phyloP scores from a whole-genome alignment of 2,113 vertebrate species.

The Coregonus clupeaformis region DNA sequence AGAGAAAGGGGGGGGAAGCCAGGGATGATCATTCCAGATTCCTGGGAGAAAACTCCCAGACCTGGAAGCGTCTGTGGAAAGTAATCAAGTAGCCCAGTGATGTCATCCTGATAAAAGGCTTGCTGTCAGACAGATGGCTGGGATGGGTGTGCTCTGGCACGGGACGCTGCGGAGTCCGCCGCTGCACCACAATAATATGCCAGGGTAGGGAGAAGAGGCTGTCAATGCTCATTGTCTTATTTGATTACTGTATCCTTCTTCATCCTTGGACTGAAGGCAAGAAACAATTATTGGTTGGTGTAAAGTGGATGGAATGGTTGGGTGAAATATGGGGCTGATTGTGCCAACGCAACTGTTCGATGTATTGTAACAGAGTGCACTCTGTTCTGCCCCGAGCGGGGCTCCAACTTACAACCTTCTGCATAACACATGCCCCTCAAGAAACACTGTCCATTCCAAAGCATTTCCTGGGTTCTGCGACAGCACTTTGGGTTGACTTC shows the following conservation, averaged over 20 bases:
- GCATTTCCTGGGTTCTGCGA: slow-evolving; percentile 9
- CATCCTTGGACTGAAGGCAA: slow-evolving; percentile 53
- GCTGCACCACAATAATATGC: slow-evolving; percentile 65
- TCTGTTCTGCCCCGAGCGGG: too few species aligned
- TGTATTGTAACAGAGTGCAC: not conserved
- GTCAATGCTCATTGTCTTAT: slow-evolving; percentile 65
- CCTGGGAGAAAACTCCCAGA: slow-evolving; percentile 60
- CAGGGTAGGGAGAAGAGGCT: slow-evolving; percentile 58
- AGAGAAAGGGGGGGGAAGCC: slow-evolving; percentile 41
- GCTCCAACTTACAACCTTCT: too few species aligned
- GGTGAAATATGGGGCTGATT: not conserved
- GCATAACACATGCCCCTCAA: not conserved
- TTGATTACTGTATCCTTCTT: slow-evolving; percentile 61
- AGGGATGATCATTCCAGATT: slow-evolving; percentile 60
- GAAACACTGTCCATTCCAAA: slow-evolving; percentile 12
- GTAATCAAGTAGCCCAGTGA: slow-evolving; percentile 73
- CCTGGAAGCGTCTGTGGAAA: slow-evolving; percentile 69
- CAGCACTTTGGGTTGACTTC: too few species aligned
- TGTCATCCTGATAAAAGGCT: slow-evolving; percentile 72
- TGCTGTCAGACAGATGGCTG: slow-evolving; percentile 69
- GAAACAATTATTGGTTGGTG: slow-evolving; percentile 57
- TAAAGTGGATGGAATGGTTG: slow-evolving; percentile 45
- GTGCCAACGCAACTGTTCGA: not conserved
- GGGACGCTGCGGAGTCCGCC: slow-evolving; percentile 32
- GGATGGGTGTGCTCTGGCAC: slow-evolving; percentile 58